Base-by-base conservation (phyloP, 2,888 invertebrate genomes). In the Criorhina ranunculi region DNA sequence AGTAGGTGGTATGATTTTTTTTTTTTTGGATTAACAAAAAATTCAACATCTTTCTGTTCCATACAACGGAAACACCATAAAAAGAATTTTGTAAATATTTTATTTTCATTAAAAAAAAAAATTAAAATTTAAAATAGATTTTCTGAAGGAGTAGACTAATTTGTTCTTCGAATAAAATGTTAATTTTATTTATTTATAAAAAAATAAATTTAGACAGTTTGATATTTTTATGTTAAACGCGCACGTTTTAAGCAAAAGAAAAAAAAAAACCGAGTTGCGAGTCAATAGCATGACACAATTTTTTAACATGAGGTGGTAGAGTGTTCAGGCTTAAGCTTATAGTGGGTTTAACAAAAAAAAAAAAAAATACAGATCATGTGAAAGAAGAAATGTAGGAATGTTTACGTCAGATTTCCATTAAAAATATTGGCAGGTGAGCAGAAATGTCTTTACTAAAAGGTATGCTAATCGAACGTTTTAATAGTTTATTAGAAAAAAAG, bases 121-220 rank as follows among this genome's bases (percentile, higher is more conserved):
- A 53, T 17, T 29, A n/a, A 7, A 17, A 42, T 17, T 46, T 31
- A 19, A 81, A 62, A 60, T 67, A 76, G 62, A 81, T 19, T 77
- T 44, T 64, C 42, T 62, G 81, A 42, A 69, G 76, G 69, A 70
- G 57, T 51, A 17, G 19, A 37, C 46, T 37, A 59, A 49, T 59
- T 19, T 31, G 19, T 44, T 11, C 35, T n/a, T 33, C 33, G 42
- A 42, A 42, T n/a, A 19, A 17, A 57, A 69, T 44, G 24, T 12
- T 24, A 51, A 51, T 17, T 31, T 15, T 33, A 49, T 37, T 51
- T 37, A 37, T 66, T 15, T 37, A 9, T 19, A 42, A 31, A 33
- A n/a, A 55, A 17, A 53, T 33, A 33, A 40, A 49, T 37, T 46
- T 46, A 46, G 19, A 46, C 5, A 33, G 35, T 0, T 1, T 6